phyloP scores from a whole-genome alignment of 2,113 vertebrate genomes.

The Coptodon rendalli region DNA sequence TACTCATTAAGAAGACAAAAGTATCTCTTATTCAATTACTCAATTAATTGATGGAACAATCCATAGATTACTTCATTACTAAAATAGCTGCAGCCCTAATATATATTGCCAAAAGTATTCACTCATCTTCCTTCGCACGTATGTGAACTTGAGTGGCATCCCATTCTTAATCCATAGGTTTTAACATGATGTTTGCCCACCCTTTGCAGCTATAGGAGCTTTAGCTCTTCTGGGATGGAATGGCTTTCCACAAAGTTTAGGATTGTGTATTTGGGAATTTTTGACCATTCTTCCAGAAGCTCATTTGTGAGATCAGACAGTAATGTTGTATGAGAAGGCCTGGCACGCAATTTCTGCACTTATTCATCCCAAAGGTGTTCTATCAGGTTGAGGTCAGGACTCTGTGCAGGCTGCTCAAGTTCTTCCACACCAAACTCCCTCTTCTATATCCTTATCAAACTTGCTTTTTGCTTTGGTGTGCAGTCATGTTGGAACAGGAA shows the following conservation, averaged over 20 bases:
- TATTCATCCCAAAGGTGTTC: not conserved
- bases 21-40: not conserved
- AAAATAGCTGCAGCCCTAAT: not conserved
- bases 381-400: not conserved
- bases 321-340: too few relatives aligned
- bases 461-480: not conserved
- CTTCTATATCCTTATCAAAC: not conserved
- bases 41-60: not conserved
- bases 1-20: not conserved
- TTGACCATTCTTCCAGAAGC: not conserved
- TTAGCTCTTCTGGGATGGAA: not conserved
- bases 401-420: not conserved
- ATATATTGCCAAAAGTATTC: not conserved
- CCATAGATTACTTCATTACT: not conserved
- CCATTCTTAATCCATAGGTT: not conserved
- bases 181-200: not conserved
- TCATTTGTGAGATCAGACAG: not conserved
- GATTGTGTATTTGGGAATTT: too few relatives aligned
- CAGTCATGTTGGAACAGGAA: not conserved
- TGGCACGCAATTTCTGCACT: not conserved
- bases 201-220: not conserved
- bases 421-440: not conserved
- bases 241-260: not conserved
- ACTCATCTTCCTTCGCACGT: fast-evolving
- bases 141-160: not conserved